Evolutionary conservation across 1,140 invertebrate species (phyloP), one percentile per base, ranked within the genome.

Genomic region (Pogonomyrmex barbatus): DNA sequence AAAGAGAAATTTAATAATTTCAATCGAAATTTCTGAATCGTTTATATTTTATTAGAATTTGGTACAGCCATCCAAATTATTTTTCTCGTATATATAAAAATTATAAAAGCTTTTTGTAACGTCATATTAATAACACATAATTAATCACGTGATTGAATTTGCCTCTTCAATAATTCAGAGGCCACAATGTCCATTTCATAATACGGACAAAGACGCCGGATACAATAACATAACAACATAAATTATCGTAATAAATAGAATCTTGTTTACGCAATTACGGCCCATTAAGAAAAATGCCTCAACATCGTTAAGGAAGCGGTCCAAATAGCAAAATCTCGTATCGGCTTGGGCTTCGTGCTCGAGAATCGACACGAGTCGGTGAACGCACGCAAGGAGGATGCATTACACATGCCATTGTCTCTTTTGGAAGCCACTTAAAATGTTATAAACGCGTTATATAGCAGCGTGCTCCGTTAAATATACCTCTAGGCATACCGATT

Each of bases 361-460:
- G 30, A 39, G 36, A 56, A 68, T 68, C 33, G 24, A 76, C 12
- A 76, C 58, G 52, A 50, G 77, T 14, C 52, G 70, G 70, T 58
- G 77, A 76, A 73, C 42, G 81, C 70, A 67, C 86, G 71, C 75
- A 60, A 75, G 60, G 67, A 75, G 60, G 75, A 62, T 81, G 87
- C 42, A 47, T 86, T 47, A 42, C 42, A 4, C 42, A 17, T 78
- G 60, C 83, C 76, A 45, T 81, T 63, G 73, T 89, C 70, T 47
- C 65, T 65, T 88, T 63, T 75, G 54, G 73, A 47, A 73, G 50
- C 58, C 73, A 36, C 62, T 75, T 17, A 10, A 42, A 47, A 39
- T 68, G 54, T 88, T 54, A 76, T 68, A 75, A 88, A 33, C 60
- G 67, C 73, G 39, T 86, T 79, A 65, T 78, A 65, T 42, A 50